Conservation (phyloP, 1,140 invertebrate genomes). For the Ectropis grisescens region DNA sequence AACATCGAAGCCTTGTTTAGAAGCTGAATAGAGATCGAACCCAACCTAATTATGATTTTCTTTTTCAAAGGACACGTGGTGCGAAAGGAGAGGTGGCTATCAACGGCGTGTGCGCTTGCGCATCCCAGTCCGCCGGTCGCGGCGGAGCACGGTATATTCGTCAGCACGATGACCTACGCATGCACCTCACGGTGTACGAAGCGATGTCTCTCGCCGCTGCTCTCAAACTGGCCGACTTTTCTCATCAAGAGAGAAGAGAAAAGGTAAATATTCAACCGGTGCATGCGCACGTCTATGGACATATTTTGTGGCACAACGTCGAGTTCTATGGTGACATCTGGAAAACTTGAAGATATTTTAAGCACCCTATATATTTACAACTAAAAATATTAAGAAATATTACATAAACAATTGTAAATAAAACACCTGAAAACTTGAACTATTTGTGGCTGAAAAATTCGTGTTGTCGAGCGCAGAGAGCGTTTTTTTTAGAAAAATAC, state of each 20-base stretch:
- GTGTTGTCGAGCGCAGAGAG: no score
- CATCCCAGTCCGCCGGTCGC: constrained; percentile 37
- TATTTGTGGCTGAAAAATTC: no score
- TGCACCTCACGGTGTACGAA: constrained; percentile 86
- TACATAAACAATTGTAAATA: no score
- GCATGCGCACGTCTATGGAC: no score
- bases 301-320: neutral
- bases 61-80: constrained; percentile 68
- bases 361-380: no score
- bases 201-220: constrained; percentile 86
- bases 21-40: no score
- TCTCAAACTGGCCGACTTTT: constrained; percentile 81
- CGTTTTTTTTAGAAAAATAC: no score
- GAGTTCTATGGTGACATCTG: constrained; percentile 3
- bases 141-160: constrained; percentile 83
- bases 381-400: no score
- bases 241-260: constrained; percentile 74
- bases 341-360: no score
- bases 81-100: constrained; percentile 66
- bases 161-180: constrained; percentile 88
- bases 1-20: no score
- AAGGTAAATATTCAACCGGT: constrained; percentile 34
- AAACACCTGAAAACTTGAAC: no score
- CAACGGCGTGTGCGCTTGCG: constrained; percentile 57
- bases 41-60: no score